Base-by-base conservation (phyloP, 2,797 vertebrate genomes). In the Rhincodon typus region DNA sequence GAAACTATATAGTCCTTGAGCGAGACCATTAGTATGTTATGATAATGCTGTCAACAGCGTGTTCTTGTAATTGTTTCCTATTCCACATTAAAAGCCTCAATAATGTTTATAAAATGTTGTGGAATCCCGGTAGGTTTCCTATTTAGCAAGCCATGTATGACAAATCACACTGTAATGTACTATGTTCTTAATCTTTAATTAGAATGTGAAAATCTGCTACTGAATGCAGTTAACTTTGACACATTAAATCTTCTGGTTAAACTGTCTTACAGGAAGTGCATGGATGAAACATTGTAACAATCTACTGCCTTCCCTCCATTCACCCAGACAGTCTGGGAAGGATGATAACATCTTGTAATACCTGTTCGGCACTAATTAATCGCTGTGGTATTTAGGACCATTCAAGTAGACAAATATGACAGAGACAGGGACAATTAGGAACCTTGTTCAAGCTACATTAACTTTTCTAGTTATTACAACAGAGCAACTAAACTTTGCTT, bases 361-460 rank as follows among this genome's bases (percentile, higher is more conserved):
- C 98, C 98, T 99, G 98, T 98, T 98, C 98, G 97, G 97, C 98
- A 98, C 98, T 99, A 99, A 99, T 99, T 99, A 99, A 99, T 99
- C 97, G 98, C 98, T 98, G 98, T 98, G 98, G 98, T 99, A 99
- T 99, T 99, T 99, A 99, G 98, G 98, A 98, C 98, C 98, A 98
- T 98, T 98, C 98, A 98, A 98, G 98, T 98, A 98, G 98, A 99
- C 98, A 98, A 99, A 99, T 99, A 99, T 99, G 99, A 99, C 98
- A 99, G 98, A 98, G 98, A 98, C 98, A 98, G 98, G 98, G 98
- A 99, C 98, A 99, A 99, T 99, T 99, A 99, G 98, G 98, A 98
- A 98, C 98, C 98, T 98, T 98, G 98, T 99, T 99, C 99, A 98
- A 99, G 99, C 98, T 98, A 99, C 99, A 99, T 99, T 99, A 99